Base-by-base conservation (phyloP, 2,797 vertebrate genomes). In the Crenuchus spilurus region DNA sequence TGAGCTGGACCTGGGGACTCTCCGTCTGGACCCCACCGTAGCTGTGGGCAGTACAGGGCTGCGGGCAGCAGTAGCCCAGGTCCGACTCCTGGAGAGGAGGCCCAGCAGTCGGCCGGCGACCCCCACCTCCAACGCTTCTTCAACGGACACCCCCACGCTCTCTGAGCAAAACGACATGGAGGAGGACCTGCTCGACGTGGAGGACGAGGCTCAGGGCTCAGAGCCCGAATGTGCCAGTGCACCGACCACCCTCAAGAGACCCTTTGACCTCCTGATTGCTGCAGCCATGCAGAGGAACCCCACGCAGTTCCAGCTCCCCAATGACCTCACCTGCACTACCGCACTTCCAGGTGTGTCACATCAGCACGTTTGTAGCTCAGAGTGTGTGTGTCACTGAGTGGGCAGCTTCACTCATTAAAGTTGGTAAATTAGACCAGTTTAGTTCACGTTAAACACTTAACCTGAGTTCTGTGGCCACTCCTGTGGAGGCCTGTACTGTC, bases 241-340 rank as follows among this genome's bases (percentile, higher is more conserved):
- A 26, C 90, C 94, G 68, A 55, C 70, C 1, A 81, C 72, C 41
- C 93, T 99, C 76, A 97, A 96, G 88, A 93, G 96, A 79, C 97
- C 95, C 46, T 99, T 99, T 84, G 96, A 98, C 90, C 92, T 99
- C 82, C 93, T 99, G 51, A 98, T 99, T 72, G 96, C 97, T 22
- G 97, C 97, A 1, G 98, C 97, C 72, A 97, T 98, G 96, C 96
- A 99, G 89, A 94, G 95, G 85, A 99, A 98, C 86, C 96, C 97
- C 58, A 97, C 96, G 6, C 97, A 98, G 84, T 99, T 99, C 88
- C 96, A 99, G 91, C 90, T 99, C 83, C 98, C 97, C 82, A 97
- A 94, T 44, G 97, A 99, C 86, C 94, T 99, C 84, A 98, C 96
- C 73, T 98, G 96, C 91, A 98, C 96, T 82, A 97, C 96, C 57